These are phyloP conservation scores for Lepus townsendii DNA, from an alignment of 2,797 vertebrate species.

Conservation along the genomic window DNA sequence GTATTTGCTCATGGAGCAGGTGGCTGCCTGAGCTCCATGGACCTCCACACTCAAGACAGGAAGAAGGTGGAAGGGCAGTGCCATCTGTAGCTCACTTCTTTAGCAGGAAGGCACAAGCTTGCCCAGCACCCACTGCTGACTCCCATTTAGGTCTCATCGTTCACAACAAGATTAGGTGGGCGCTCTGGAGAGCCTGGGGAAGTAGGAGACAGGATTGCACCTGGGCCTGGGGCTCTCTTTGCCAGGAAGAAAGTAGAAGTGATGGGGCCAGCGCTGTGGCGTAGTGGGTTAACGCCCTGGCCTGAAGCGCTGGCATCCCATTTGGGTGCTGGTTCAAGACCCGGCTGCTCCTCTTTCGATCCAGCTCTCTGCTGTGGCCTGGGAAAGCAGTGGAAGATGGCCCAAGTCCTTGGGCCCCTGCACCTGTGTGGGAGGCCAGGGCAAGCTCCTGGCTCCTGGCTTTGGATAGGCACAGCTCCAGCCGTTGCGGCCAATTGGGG, in stretches of 20 bases:
- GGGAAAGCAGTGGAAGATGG: no score
- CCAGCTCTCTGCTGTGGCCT: no score
- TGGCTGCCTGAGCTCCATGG: neutral
- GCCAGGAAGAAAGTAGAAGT: neutral
- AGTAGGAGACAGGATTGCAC: neutral
- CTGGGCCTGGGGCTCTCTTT: slow-evolving; percentile 1
- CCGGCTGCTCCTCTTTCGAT: no score
- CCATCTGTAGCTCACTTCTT: neutral
- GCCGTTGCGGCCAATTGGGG: no score
- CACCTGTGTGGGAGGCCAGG: no score
- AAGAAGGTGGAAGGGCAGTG: neutral
- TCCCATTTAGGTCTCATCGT: neutral
- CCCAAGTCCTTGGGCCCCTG: no score
- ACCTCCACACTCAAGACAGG: neutral
- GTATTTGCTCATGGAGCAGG: neutral
- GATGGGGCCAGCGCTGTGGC: no score
- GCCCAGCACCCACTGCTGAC: neutral
- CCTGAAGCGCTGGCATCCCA: no score
- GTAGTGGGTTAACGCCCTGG: no score
- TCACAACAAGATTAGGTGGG: neutral
- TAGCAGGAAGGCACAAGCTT: neutral
- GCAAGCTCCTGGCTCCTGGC: no score
- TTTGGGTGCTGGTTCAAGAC: no score
- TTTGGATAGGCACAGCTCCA: no score
- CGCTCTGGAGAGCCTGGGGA: neutral